Percentiles rank a stretch among this genome's conserved stretches.
Conservation (phyloP, 2,113 vertebrate genomes). For the Eudyptes chrysolophus region DNA sequence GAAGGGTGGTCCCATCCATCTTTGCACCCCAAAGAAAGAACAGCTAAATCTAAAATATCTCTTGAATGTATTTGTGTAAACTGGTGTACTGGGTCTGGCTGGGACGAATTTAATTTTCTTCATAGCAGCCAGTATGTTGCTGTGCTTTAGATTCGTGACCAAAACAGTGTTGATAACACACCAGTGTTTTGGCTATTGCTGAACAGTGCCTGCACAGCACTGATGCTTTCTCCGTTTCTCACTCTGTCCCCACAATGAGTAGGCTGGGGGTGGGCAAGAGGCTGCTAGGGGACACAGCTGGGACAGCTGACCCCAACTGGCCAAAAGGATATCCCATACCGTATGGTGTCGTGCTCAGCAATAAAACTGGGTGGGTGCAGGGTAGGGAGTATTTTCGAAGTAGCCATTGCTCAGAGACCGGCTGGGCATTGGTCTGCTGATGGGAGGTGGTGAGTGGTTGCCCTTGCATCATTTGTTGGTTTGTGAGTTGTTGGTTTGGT, state of each 20-base stretch:
- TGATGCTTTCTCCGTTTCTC: not conserved
- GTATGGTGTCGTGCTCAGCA: not conserved
- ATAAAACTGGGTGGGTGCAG: accelerated
- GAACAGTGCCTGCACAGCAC: not conserved
- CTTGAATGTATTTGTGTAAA: not conserved
- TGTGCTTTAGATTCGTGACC: not conserved
- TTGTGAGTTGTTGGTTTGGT: not conserved
- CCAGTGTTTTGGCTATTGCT: not conserved
- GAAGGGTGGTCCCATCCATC: not conserved
- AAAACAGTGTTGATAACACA: not conserved
- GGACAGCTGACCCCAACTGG: not conserved
- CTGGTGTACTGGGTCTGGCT: not conserved
- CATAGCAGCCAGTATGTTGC: accelerated
- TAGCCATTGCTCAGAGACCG: not conserved
- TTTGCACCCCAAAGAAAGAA: not conserved
- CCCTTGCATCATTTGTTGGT: not conserved
- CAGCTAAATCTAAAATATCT: not conserved
- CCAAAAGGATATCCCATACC: not conserved
- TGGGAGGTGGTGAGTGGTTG: not conserved
- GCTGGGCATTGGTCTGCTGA: accelerated
- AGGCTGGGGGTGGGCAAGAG: not conserved
- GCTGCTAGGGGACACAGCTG: not conserved
- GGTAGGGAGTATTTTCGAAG: not conserved
- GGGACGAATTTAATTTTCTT: not conserved
- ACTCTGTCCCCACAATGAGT: accelerated